phyloP scores from a whole-genome alignment of 2,113 vertebrate genomes.

The Aphyosemion australe region DNA sequence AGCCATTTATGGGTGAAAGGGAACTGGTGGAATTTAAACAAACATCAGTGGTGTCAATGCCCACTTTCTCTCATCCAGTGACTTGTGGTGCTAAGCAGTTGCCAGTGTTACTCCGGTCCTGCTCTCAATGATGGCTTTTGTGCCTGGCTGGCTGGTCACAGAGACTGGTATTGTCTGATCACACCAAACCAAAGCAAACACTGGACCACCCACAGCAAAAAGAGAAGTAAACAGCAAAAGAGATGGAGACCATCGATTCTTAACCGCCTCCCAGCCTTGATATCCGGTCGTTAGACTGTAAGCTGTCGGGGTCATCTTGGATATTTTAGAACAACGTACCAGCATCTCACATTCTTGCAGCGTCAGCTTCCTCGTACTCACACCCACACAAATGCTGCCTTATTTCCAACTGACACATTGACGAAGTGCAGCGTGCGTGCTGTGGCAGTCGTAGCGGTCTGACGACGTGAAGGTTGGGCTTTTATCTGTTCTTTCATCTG shows the following conservation, averaged over 20 bases:
- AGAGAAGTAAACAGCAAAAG: conserved; percentile 15
- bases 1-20: conserved; percentile 6
- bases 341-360: background rate
- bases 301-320: conserved; percentile 4
- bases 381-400: conserved; percentile 26
- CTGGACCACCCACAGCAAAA: conserved; percentile 67
- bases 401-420: conserved; percentile 17
- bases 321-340: background rate
- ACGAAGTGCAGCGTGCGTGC: background rate
- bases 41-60: conserved; percentile 63
- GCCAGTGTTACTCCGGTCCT: conserved; percentile 56
- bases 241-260: conserved; percentile 26
- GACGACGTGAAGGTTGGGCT: conserved; percentile 16
- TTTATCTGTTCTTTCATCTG: conserved; percentile 63
- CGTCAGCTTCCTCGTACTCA: background rate
- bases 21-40: conserved; percentile 20
- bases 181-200: conserved; percentile 78
- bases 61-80: conserved; percentile 65
- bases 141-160: conserved; percentile 63
- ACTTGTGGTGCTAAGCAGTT: conserved; percentile 60
- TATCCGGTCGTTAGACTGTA: conserved; percentile 23
- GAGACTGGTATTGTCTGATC: conserved; percentile 69
- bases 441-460: conserved; percentile 13
- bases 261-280: conserved; percentile 55
- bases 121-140: conserved; percentile 77